phyloP scores from a whole-genome alignment of 2,888 invertebrate species.

The Macrosoma leucophasiata region DNA sequence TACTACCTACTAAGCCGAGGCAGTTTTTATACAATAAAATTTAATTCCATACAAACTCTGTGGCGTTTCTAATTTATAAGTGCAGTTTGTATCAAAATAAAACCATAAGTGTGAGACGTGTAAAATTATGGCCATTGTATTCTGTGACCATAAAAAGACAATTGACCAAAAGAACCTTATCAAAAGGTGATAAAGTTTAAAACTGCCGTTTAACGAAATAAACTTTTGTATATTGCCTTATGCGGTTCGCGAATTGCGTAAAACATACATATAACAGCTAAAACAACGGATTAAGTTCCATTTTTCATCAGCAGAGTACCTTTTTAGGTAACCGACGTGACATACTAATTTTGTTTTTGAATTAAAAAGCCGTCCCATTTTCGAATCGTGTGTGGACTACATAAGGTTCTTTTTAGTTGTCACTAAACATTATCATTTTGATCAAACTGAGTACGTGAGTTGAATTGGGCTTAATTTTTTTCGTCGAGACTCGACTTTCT shows the following conservation, averaged over 20 bases:
- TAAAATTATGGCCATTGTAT: conserved; percentile 47
- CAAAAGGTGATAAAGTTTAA: too few relatives aligned
- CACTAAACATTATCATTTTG: conserved; percentile 32
- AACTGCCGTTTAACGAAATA: too few relatives aligned
- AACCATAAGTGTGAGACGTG: conserved; percentile 29
- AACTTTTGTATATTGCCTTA: too few relatives aligned
- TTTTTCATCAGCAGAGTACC: too few relatives aligned
- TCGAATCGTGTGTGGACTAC: conserved; percentile 5
- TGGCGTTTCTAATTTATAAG: conserved; percentile 33
- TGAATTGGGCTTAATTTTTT: conserved; percentile 36
- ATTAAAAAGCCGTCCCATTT: too few relatives aligned
- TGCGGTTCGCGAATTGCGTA: too few relatives aligned
- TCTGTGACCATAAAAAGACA: conserved; percentile 24
- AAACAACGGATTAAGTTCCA: too few relatives aligned
- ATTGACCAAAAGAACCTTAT: too few relatives aligned
- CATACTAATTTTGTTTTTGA: too few relatives aligned
- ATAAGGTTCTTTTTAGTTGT: conserved; percentile 18
- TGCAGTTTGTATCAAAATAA: conserved; percentile 34
- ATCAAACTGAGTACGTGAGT: conserved; percentile 37
- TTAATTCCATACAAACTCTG: conserved; percentile 40
- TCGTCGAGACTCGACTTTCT: conserved; percentile 29
- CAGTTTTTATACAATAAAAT: conserved; percentile 29
- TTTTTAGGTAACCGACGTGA: too few relatives aligned
- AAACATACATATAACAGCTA: too few relatives aligned
- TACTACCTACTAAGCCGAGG: too few relatives aligned